phyloP scores from a whole-genome alignment of 2,888 invertebrate genomes.

The Caenorhabditis japonica region DNA sequence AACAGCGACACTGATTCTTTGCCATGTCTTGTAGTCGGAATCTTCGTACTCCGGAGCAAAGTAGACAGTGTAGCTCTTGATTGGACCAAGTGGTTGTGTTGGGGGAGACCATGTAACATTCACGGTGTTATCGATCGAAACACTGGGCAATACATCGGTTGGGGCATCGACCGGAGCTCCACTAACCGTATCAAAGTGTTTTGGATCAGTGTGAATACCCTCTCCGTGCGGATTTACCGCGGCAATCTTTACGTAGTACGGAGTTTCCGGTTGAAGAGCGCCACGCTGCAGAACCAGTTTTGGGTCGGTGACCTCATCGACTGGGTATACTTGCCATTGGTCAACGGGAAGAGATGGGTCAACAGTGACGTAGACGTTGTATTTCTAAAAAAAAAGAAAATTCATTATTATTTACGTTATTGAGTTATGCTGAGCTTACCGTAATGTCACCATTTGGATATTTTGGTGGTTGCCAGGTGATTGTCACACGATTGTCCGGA shows the following conservation, averaged over 20 bases:
- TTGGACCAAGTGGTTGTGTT: conserved; percentile 70
- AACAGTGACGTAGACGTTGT: conserved; percentile 74
- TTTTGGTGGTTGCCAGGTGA: conserved; percentile 73
- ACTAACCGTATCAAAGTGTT: conserved; percentile 70
- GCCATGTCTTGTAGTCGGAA: conserved; percentile 73
- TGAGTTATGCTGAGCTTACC: conserved; percentile 33
- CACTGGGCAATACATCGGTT: conserved; percentile 67
- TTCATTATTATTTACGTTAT: background rate
- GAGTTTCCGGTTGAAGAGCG: conserved; percentile 75
- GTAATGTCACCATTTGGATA: conserved; percentile 74
- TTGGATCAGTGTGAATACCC: conserved; percentile 71
- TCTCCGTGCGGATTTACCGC: conserved; percentile 73
- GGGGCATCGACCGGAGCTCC: conserved; percentile 76
- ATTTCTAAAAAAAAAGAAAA: conserved; percentile 60
- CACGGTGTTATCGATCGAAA: conserved; percentile 73
- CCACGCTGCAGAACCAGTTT: conserved; percentile 71
- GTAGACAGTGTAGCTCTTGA: conserved; percentile 71
- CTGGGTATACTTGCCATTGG: conserved; percentile 72
- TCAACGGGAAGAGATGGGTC: conserved; percentile 74
- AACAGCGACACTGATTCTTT: conserved; percentile 60
- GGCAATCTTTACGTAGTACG: conserved; percentile 74
- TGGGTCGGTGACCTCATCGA: conserved; percentile 56
- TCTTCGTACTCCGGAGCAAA: conserved; percentile 68
- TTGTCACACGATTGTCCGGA: conserved; percentile 74
- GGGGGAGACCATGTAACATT: conserved; percentile 73